Evolutionary conservation across 2,888 invertebrate species (phyloP).

Genomic region (Pollenia angustigena): DNA sequence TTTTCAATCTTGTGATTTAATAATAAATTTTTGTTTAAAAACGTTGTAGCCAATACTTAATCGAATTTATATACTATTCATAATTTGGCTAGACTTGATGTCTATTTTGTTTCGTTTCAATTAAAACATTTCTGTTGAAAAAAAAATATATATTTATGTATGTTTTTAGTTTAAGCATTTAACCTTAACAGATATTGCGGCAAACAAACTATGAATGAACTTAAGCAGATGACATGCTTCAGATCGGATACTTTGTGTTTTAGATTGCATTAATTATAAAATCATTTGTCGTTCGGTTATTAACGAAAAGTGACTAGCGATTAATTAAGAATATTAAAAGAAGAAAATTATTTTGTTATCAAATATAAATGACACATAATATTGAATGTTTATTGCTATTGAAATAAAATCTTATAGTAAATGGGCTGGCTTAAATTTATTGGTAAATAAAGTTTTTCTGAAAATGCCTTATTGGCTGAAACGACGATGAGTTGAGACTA

Average conservation of each 20-base stretch:
- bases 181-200: neutral
- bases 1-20: neutral
- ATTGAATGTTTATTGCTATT: too few species aligned
- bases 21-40: conserved; percentile 7
- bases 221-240: neutral
- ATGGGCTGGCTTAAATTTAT: too few species aligned
- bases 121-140: too few species aligned
- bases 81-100: neutral
- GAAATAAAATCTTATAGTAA: too few species aligned
- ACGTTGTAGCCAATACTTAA: neutral
- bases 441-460: too few species aligned
- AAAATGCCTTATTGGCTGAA: too few species aligned
- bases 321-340: too few species aligned
- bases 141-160: too few species aligned
- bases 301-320: too few species aligned
- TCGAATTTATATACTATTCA: neutral
- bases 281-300: neutral
- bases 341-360: too few species aligned
- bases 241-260: neutral
- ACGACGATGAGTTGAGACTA: too few species aligned
- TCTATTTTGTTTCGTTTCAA: neutral
- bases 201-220: conserved; percentile 14
- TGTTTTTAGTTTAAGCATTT: neutral
- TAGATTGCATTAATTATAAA: neutral
- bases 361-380: too few species aligned